These are phyloP conservation scores for Circaetus gallicus DNA, from an alignment of 2,113 vertebrate genomes.

Conservation along the genomic window DNA sequence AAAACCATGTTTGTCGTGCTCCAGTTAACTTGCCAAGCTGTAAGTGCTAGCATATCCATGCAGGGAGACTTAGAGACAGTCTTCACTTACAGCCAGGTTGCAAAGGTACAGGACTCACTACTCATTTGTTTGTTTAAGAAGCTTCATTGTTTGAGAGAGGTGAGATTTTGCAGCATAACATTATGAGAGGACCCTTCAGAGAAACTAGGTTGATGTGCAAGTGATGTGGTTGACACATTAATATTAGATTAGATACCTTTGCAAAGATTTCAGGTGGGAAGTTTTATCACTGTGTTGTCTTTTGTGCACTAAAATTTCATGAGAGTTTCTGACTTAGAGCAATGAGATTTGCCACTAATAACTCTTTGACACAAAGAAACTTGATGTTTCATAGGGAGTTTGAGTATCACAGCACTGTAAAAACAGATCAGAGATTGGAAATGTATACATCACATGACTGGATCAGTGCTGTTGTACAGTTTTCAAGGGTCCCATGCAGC, in stretches of 20 bases:
- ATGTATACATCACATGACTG: not conserved
- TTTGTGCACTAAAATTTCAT: not conserved
- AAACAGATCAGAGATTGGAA: not conserved
- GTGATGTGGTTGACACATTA: not conserved
- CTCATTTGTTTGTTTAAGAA: not conserved
- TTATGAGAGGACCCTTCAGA: not conserved
- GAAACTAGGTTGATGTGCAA: not conserved
- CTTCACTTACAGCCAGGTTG: not conserved
- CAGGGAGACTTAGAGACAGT: not conserved
- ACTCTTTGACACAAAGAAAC: not conserved
- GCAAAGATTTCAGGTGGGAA: not conserved
- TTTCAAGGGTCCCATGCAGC: not conserved
- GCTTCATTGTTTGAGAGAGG: not conserved
- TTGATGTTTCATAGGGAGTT: not conserved
- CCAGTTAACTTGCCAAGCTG: not conserved
- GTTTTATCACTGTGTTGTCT: not conserved
- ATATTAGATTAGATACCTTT: not conserved
- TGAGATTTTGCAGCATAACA: not conserved
- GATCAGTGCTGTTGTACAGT: not conserved
- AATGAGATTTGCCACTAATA: not conserved
- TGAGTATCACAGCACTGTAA: not conserved
- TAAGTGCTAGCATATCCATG: too few species aligned
- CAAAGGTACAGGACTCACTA: not conserved
- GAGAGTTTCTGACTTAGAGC: not conserved
- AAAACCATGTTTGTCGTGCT: not conserved